These are phyloP conservation scores for Meles meles DNA, from an alignment of 2,113 vertebrate species.

Conservation along the genomic window DNA sequence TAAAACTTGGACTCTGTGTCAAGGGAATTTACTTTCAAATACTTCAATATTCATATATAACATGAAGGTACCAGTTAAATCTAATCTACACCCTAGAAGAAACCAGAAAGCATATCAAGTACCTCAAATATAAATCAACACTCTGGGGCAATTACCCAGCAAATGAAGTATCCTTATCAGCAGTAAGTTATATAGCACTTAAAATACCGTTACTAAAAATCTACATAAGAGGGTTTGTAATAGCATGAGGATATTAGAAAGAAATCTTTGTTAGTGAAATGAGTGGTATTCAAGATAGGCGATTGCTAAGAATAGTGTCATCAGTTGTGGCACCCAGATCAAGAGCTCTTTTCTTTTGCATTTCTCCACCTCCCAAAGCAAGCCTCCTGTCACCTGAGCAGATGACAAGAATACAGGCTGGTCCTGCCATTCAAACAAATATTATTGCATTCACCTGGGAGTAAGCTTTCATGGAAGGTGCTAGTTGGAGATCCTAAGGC, in stretches of 20 bases:
- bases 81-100: neutral
- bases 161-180: neutral
- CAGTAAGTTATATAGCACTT: neutral
- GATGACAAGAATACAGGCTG: neutral
- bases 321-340: neutral
- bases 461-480: neutral
- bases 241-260: neutral
- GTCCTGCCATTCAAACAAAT: neutral
- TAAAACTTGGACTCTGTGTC: neutral
- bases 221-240: neutral
- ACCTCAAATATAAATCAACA: neutral
- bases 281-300: neutral
- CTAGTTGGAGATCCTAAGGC: neutral
- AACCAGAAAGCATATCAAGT: neutral
- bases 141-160: neutral
- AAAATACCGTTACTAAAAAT: neutral
- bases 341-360: neutral
- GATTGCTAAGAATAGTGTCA: neutral
- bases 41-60: neutral
- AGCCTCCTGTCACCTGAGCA: neutral
- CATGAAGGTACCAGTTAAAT: neutral
- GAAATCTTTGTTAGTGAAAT: neutral
- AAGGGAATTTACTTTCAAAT: constrained; percentile 11
- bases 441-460: neutral
- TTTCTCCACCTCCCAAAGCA: neutral